Evolutionary conservation across 2,113 vertebrate species (phyloP), one percentile per base, ranked within the genome.

Genomic region (Aphyosemion australe): DNA sequence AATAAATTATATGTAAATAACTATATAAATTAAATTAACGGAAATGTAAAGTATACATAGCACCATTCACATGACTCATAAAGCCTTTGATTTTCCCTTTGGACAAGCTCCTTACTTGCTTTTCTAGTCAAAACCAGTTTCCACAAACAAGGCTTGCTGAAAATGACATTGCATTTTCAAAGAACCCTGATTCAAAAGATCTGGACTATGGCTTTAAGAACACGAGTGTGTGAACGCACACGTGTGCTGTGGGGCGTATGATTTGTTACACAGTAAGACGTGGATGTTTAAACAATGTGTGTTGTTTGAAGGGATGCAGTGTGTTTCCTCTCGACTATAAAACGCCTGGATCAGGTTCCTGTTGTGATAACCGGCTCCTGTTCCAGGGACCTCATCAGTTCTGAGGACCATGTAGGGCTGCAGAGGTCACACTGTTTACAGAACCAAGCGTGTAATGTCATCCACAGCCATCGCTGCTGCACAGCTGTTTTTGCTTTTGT

Each of bases 201-300:
- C n/a, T 19, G 46, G 18, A 48, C 46, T 48, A 19, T 48, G n/a
- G 8, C 45, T 47, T 47, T n/a, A 47, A n/a, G 45, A 19, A 18
- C 9, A 14, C 10, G 46, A 18, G 46, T 48, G 46, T n/a, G 11
- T 16, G 18, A 5, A 0, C 0, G 14, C 26, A 42, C 41, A 16
- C 12, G 2, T 79, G 62, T 48, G 41, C 18, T 1, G 11, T 21
- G 52, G 19, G 42, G 55, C 37, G 65, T 39, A 5, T 63, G 78
- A 65, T 74, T 72, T 59, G 50, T 76, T 59, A 21, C 77, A 49
- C 71, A 51, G 80, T 54, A 26, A 76, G 65, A 85, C 46, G 32
- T 82, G 74, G 76, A 69, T 82, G 84, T 84, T 87, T 78, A 87
- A 86, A 89, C 87, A 86, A 88, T 83, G 76, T 79, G 62, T 69